Base-by-base conservation (phyloP, 2,797 vertebrate genomes). In the Coilia nasus region DNA sequence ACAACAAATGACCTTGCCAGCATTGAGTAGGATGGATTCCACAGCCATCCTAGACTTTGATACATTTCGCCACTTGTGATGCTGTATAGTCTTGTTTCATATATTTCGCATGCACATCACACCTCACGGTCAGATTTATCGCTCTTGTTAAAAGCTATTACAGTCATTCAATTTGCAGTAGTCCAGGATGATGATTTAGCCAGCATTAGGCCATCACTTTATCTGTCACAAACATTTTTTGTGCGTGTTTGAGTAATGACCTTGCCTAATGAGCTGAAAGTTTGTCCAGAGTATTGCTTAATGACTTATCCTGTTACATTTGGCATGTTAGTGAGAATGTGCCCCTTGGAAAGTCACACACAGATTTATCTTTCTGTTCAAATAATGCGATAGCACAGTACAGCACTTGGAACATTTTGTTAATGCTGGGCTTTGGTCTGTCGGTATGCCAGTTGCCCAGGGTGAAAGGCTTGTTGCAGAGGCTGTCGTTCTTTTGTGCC, bases 401-500 rank as follows among this genome's bases (percentile, higher is more conserved):
- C 62, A 64, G 23, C 10, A 2, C 23, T n/a, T n/a, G 14, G 23
- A 25, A 62, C 9, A 25, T 3, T 62, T 23, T 62, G 9, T 25
- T 23, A 23, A 11, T 25, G 12, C 25, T 67, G 62, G 23, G 25
- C 11, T 35, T 54, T 54, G 50, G 14, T 28, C 25, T 35, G n/a
- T 23, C n/a, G 25, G 15, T 19, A 71, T 25, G 60, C 9, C 10
- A 64, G 23, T 64, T 62, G 6, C 60, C 23, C 23, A 25, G 23
- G 3, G 60, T 54, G n/a, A 12, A 25, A 25, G 25, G 9, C 11
- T 75, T 10, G 28, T 21, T 41, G 44, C 28, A 85, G 83, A 54
- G 0, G 35, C 86, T 78, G 23, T 84, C 0, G 11, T 84, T 88
- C 83, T 82, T 82, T 28, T 67, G 62, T 78, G 71, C 86, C 90